Base-by-base conservation (phyloP, 2,797 vertebrate species). In the Sebastolobus alascanus region DNA sequence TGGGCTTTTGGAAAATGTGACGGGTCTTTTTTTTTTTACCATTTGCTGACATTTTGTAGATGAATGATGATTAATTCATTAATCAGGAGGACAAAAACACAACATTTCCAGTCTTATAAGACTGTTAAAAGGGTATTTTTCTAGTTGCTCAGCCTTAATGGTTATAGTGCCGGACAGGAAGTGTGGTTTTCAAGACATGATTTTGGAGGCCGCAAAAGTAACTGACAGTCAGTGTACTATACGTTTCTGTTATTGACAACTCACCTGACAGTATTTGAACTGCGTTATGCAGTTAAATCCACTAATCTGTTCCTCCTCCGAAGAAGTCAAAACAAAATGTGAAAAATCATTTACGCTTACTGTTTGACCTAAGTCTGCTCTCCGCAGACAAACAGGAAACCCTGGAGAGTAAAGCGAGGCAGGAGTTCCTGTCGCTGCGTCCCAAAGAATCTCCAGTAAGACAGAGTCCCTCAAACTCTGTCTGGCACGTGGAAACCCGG, bases 371-470 rank as follows among this genome's bases (percentile, higher is more conserved):
- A 6, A 65, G 84, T 68, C 72, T 80, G 84, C 74, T 84, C 66
- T 81, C 67, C 16, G 16, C 25, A 75, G 81, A 79, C 83, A 87
- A 88, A 90, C 87, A 87, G 89, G 87, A 90, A 91, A 80, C 85
- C 52, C 59, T 61, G 43, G 55, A 82, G 73, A 85, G 73, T 58
- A 77, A 75, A 54, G 55, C 71, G 54, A 65, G 68, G 76, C 83
- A 55, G 70, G 31, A 87, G 84, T 86, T 91, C 89, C 87, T 91
- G 86, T 82, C 40, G 1, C 85, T 73, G 82, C 74, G 68, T 84
- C 81, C 83, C 79, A 75, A 87, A 86, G 64, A 82, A 78, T 74
- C 88, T 77, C 69, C 74, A 52, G 70, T 38, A 56, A 60, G 76
- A 86, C 80, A 60, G 72, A 84, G 83, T 87, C 85, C 69, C 69